Evolutionary conservation across 2,113 vertebrate species (phyloP).

Genomic region (Platysternon megacephalum): DNA sequence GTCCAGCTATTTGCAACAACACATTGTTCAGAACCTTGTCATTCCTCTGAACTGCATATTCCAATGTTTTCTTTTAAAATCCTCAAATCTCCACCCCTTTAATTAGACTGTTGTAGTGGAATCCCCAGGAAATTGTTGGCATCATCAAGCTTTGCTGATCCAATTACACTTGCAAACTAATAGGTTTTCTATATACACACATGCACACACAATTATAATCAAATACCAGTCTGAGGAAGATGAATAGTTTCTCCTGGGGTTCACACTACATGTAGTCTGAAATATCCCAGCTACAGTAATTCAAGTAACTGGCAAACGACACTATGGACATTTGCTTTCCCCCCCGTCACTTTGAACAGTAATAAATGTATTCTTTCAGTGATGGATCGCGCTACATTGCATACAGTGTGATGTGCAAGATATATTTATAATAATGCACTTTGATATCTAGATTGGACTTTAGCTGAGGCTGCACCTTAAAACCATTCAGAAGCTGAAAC

Average conservation of each 20-base stretch:
- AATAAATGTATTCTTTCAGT: not conserved
- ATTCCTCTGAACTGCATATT: not conserved
- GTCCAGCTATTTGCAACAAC: not conserved
- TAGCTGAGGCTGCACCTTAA: not conserved
- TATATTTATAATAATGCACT: not conserved
- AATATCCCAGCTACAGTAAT: not conserved
- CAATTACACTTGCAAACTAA: not conserved
- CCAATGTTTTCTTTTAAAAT: not conserved
- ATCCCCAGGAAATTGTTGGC: slow-evolving; percentile 24
- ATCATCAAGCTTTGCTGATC: slow-evolving; percentile 11
- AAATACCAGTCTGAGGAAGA: not conserved
- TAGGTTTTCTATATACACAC: not conserved
- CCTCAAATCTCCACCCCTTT: slow-evolving; percentile 5
- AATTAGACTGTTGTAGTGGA: slow-evolving; percentile 7
- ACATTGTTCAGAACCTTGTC: not conserved
- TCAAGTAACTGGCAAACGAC: not conserved
- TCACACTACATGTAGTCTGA: not conserved
- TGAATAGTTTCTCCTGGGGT: not conserved
- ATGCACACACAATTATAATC: not conserved
- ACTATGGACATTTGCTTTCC: not conserved
- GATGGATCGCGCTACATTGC: not conserved
- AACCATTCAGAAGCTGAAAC: not conserved
- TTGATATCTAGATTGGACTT: not conserved
- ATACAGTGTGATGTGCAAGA: not conserved
- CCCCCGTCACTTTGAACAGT: not conserved